Percentiles rank a stretch among this genome's conserved stretches.
Conservation (phyloP, 2,797 vertebrate genomes). For the Tiaroga cobitis region DNA sequence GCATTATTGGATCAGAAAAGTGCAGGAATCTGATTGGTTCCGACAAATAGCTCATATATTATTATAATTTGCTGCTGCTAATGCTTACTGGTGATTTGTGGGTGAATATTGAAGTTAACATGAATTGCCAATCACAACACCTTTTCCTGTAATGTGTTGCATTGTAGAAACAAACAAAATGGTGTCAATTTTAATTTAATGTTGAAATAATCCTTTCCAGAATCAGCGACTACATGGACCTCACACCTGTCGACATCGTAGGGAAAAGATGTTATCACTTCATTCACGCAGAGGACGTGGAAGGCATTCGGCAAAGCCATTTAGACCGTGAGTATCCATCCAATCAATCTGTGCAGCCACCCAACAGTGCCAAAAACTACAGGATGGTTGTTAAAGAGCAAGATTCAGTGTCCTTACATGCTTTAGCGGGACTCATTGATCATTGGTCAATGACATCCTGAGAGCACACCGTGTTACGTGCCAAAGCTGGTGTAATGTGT, state of each 20-base stretch:
- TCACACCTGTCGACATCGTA: slow-evolving; percentile 95
- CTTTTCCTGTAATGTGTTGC: neutral
- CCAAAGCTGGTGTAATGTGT: slow-evolving; percentile 50
- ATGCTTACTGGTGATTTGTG: neutral
- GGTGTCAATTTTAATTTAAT: neutral
- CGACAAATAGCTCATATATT: neutral
- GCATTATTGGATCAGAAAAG: slow-evolving; percentile 10
- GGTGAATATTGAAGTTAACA: neutral
- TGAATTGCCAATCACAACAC: neutral
- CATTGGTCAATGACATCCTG: slow-evolving; percentile 44
- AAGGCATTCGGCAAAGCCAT: slow-evolving; percentile 95
- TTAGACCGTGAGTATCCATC: slow-evolving; percentile 91
- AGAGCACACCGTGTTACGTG: slow-evolving; percentile 47
- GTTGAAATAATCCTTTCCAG: slow-evolving; percentile 70
- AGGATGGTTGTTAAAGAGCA: slow-evolving; percentile 41
- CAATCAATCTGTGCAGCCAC: slow-evolving; percentile 40
- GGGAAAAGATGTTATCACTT: slow-evolving; percentile 98
- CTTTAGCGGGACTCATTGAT: slow-evolving; percentile 50
- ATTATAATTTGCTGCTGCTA: neutral
- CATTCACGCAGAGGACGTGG: slow-evolving; percentile 97
- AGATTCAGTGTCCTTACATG: slow-evolving; percentile 50
- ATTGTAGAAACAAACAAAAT: neutral
- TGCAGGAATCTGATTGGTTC: neutral
- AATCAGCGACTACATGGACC: slow-evolving; percentile 99
- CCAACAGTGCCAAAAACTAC: slow-evolving; percentile 49